phyloP scores from a whole-genome alignment of 2,888 invertebrate species.

The Caenorhabditis panamensis region DNA sequence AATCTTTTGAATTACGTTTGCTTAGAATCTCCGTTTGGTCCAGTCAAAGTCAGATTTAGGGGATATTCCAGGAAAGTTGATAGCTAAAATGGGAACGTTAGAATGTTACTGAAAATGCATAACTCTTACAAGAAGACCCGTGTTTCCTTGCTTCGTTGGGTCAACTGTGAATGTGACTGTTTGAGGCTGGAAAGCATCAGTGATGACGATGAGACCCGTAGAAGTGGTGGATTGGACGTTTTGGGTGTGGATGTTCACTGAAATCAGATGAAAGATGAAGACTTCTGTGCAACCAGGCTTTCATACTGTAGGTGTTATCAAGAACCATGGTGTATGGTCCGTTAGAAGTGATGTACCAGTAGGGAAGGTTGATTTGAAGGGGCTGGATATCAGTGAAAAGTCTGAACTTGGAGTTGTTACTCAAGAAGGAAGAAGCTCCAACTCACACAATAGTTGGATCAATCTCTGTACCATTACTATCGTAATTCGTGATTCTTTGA shows the following conservation, averaged over 20 bases:
- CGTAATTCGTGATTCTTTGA: neutral
- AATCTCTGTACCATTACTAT: neutral
- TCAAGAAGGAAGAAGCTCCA: neutral
- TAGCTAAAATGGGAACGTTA: neutral
- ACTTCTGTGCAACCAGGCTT: no score
- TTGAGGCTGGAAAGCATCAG: neutral
- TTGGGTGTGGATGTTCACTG: neutral
- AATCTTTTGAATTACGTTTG: neutral
- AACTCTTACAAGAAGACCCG: neutral
- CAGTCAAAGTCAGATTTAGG: neutral
- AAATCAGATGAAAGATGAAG: no score
- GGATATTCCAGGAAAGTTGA: neutral
- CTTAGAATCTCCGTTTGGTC: neutral
- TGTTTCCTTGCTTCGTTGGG: neutral
- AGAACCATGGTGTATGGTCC: neutral
- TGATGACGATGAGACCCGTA: neutral
- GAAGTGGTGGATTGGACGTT: neutral
- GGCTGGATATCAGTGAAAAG: neutral
- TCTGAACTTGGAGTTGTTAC: neutral
- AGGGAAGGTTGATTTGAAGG: slow-evolving; percentile 9
- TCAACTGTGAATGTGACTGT: neutral
- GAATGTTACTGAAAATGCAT: no score
- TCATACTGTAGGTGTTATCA: slow-evolving; percentile 12
- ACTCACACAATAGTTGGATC: neutral
- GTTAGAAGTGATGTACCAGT: slow-evolving; percentile 7